Base-by-base conservation (phyloP, 2,888 invertebrate species). In the Allacma fusca region DNA sequence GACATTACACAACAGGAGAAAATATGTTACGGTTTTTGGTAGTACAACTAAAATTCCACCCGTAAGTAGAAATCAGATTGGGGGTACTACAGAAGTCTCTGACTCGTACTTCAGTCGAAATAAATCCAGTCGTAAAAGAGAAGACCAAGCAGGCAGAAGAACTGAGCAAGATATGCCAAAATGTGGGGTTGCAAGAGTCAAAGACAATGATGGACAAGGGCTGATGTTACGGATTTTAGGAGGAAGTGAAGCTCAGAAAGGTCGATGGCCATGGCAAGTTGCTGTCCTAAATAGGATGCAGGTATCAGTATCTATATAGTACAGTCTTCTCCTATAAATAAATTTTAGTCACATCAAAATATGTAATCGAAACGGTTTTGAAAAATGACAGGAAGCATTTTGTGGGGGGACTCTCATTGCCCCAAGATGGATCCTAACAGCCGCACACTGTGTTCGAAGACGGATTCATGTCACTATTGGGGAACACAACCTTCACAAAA, bases 231-330 rank as follows among this genome's bases (percentile, higher is more conserved):
- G 93, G 83, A 96, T 97, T 79, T 94, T 97, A 77, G 97, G 97
- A 0, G 97, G 97, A 0, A 89, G 91, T 74, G 92, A 94, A 59
- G 90, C 95, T 0, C 88, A 90, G 16, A 92, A 91, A 70, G 93
- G 95, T 57, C 93, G 92, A 85, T 97, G 97, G 96, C 95, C 96
- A 0, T 97, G 97, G 96, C 96, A 96, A 88, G 95, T 95, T 24
- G 96, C 94, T 73, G 91, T 97, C 74, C 89, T 97, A 78, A 96
- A 96, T 87, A 90, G 92, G 85, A 92, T 91, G 86, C 91, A 91
- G 89, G 94, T 93, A 87, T 67, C 67, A 19, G n/a, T n/a, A n/a
- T n/a, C n/a, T n/a, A 26, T 28, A 7, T 21, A 65, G 28, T 23
- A 26, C 2, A 24, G 24, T 21, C n/a, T 16, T 62, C 21, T 65